A percentile compares a stretch with the other conserved stretches of the same genome.
phyloP scores from a whole-genome alignment of 1,140 invertebrate species.

The Trichonephila inaurata region DNA sequence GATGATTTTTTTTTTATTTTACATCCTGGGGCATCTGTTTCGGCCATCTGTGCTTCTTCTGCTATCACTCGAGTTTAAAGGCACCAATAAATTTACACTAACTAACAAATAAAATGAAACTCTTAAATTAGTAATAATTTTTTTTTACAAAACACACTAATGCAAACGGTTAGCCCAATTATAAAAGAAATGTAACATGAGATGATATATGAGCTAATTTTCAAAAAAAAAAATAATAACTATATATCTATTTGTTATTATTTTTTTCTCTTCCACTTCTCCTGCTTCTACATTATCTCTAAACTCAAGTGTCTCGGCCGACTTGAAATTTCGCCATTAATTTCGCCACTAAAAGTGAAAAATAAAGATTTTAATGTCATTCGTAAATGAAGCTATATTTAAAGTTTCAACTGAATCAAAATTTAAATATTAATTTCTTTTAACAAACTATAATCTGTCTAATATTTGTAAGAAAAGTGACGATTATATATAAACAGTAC shows the following conservation, averaged over 20 bases:
- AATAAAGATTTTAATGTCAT: too few species aligned
- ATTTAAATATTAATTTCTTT: too few species aligned
- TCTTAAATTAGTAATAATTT: slow-evolving; percentile 8
- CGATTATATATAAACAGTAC: too few species aligned
- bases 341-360: too few species aligned
- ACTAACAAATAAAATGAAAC: background rate
- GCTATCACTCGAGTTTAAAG: background rate
- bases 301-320: background rate
- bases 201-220: background rate
- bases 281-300: background rate
- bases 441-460: too few species aligned
- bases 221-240: too few species aligned
- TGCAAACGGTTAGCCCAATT: background rate
- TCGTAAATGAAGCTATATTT: too few species aligned
- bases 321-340: background rate
- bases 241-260: background rate
- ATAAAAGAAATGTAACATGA: background rate
- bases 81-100: background rate
- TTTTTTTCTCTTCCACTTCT: background rate
- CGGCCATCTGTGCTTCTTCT: slow-evolving; percentile 1
- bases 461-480: too few species aligned
- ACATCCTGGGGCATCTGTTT: slow-evolving; percentile 8
- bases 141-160: background rate
- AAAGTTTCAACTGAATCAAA: too few species aligned
- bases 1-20: background rate